A percentile compares a stretch with the other conserved stretches of the same genome.
Conservation (phyloP, 2,113 vertebrate genomes). For the Lepus europaeus region DNA sequence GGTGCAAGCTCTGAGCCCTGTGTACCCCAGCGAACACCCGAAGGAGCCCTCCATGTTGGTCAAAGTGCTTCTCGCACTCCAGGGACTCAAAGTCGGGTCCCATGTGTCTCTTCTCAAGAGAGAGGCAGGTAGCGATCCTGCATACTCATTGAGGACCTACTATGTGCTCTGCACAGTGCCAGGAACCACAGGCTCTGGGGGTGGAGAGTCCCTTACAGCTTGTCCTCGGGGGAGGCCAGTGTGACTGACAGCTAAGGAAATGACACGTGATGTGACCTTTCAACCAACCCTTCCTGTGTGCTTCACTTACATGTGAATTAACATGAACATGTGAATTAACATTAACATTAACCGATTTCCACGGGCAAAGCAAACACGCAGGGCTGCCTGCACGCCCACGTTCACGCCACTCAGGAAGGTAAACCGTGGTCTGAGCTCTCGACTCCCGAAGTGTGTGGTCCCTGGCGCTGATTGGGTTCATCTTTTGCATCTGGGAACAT, state of each 20-base stretch:
- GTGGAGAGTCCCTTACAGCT: neutral
- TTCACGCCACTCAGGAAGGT: too few species aligned
- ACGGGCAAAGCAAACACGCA: neutral
- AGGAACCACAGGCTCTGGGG: neutral
- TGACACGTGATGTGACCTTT: neutral
- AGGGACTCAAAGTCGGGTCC: neutral
- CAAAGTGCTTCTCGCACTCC: rapidly evolving
- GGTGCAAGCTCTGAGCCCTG: neutral
- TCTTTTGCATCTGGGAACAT: neutral
- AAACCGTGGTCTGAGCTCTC: too few species aligned
- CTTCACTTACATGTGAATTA: neutral
- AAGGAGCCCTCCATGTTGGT: neutral
- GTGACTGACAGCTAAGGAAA: neutral
- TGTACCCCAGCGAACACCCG: neutral
- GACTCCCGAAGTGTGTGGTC: neutral
- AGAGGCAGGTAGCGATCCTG: neutral
- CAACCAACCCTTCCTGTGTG: neutral
- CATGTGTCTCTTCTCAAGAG: rapidly evolving
- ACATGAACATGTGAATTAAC: neutral
- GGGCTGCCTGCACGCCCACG: rapidly evolving
- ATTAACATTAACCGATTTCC: neutral
- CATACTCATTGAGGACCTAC: neutral
- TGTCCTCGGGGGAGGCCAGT: too few species aligned
- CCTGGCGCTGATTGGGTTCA: neutral
- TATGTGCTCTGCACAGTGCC: rapidly evolving